Base-by-base conservation (phyloP, 2,888 invertebrate genomes). In the Lampropteryx suffumata region DNA sequence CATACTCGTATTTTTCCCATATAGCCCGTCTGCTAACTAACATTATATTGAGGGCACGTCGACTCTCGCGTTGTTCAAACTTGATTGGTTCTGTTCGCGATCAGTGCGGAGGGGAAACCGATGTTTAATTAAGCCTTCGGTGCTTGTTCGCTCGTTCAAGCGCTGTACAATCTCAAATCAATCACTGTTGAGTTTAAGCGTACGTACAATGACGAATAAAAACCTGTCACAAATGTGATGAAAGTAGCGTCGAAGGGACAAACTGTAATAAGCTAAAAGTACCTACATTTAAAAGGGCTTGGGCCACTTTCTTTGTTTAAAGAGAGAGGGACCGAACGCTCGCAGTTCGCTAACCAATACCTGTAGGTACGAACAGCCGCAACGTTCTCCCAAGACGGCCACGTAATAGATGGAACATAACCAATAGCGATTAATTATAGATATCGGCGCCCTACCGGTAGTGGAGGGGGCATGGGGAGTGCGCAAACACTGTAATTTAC, bases 401-500 rank as follows among this genome's bases (percentile, higher is more conserved):
- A 54, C 48, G 48, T 59, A 57, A 57, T 59, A 57, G 59, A 59
- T 57, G 50, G 49, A 54, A 50, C 59, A 55, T 37, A 50, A 54
- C 50, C 50, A 47, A 53, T 50, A 46, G 34, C 49, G 59, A 53
- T 61, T 56, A 61, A 62, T 57, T 55, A 57, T 61, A 57, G 50
- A 55, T 56, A 59, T 57, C 57, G 42, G 34, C 35, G 35, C 30
- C 40, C 40, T 39, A 37, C 28, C 45, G 34, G 47, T 44, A 36
- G 49, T 51, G 41, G 43, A 30, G 39, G 50, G 49, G 54, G 57
- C 61, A 42, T 34, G 28, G 43, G 37, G 49, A 56, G 61, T 64
- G 62, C 67, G 71, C 69, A 73, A 71, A 71, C 71, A 68, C 64
- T 69, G 68, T 71, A 73, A 74, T 75, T 75, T 73, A 73, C 68